Percentiles rank a stretch among this genome's conserved stretches.
phyloP scores from a whole-genome alignment of 2,113 vertebrate species.

The Seriola dumerili region DNA sequence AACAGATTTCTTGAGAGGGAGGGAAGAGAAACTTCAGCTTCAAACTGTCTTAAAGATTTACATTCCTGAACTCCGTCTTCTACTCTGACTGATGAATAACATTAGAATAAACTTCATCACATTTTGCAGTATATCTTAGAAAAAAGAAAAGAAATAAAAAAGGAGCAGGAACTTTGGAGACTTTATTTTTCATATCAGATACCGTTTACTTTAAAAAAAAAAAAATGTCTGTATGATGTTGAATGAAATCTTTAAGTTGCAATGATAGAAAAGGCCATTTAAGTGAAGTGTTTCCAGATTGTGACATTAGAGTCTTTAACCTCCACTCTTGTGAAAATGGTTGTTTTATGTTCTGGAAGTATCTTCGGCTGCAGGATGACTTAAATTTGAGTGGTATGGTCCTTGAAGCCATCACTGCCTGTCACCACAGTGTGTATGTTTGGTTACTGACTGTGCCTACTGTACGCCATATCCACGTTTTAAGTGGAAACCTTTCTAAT shows the following conservation, averaged over 20 bases:
- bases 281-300: conserved; percentile 6
- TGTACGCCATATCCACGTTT: conserved; percentile 72
- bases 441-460: conserved; percentile 67
- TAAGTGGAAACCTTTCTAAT: conserved; percentile 72
- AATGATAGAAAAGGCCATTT: neutral
- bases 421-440: conserved; percentile 35
- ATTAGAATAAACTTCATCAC: too few species aligned
- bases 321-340: neutral
- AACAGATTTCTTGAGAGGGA: neutral
- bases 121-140: too few species aligned
- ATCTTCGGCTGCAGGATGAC: neutral
- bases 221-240: neutral
- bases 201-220: neutral
- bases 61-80: neutral
- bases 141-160: too few species aligned
- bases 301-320: neutral
- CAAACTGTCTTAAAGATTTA: neutral
- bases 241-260: neutral
- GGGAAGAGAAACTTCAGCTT: neutral
- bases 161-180: neutral
- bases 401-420: neutral
- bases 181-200: neutral
- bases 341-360: neutral
- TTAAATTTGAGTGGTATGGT: neutral
- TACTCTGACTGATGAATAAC: neutral